A percentile compares a stretch with the other conserved stretches of the same genome.
Evolutionary conservation across 2,888 invertebrate genomes (phyloP).

Genomic region (Cephus nigrinus): DNA sequence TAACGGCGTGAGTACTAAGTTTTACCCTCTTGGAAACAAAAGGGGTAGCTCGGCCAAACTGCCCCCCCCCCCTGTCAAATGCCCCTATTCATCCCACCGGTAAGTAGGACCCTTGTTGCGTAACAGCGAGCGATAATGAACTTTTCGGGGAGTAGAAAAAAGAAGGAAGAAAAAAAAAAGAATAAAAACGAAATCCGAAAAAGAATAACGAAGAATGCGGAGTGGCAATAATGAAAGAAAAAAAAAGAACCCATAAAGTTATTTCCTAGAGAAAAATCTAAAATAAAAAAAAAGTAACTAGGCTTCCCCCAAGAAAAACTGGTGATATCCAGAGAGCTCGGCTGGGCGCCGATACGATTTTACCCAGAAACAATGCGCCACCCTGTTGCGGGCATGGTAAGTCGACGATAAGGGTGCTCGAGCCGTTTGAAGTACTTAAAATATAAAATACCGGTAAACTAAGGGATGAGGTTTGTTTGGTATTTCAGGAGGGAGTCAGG

Average conservation of each 20-base stretch:
- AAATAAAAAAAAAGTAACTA: not conserved
- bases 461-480: not conserved
- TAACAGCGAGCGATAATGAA: not conserved
- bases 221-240: not conserved
- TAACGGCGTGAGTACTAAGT: not conserved
- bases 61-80: not conserved
- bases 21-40: not conserved
- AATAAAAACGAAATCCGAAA: not conserved
- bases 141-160: not conserved
- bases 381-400: not conserved
- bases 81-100: not conserved
- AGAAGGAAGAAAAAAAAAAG: not conserved
- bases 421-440: not conserved
- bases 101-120: not conserved
- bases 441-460: not conserved
- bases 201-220: not conserved
- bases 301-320: not conserved
- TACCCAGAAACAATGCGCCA: not conserved
- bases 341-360: not conserved
- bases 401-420: not conserved
- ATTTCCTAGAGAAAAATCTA: not conserved
- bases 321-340: not conserved
- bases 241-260: not conserved
- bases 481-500: not conserved
- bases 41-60: not conserved